Evolutionary conservation across 1,140 invertebrate genomes (phyloP), one percentile per base, ranked within the genome.

Genomic region (Tetramorium simillimum): DNA sequence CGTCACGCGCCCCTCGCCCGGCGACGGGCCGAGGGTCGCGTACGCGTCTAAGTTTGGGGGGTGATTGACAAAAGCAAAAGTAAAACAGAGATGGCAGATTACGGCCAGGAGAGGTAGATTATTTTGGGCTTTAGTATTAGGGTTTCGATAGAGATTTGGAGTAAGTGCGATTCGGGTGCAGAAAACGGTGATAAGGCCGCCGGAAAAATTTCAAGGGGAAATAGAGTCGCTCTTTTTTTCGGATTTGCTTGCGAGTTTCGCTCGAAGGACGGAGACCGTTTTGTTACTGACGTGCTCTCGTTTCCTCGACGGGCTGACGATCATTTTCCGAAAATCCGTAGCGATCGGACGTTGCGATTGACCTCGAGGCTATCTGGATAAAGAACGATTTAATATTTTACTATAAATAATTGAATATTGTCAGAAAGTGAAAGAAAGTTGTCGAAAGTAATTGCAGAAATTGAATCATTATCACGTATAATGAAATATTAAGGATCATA

Each of bases 61-160:
- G 21, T 18, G 49, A 78, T 33, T 70, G 58, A 86, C 18, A 85
- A 58, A 87, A 24, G 62, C 12, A 78, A 33, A 81, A 53, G 51
- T 28, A 53, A 81, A 82, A 81, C 84, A 91, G 76, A 73, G 85
- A 82, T 86, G 56, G 69, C 46, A 70, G 62, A 78, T 77, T 37
- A 67, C 43, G 65, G 43, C 37, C 89, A 86, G 51, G 86, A 85
- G 73, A 85, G 84, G 82, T 85, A 86, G 67, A 90, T 92, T 93
- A 93, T 93, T 94, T 95, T 95, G 94, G 94, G 94, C 92, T 95
- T 95, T 95, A 95, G 94, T 95, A 94, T 95, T 95, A 94, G 88
- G 89, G 85, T 90, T 90, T 90, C 88, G 85, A 46, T 58, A 88
- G 37, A 43, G 51, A 37, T 53, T 72, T 24, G 69, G 69, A 85